phyloP scores from a whole-genome alignment of 2,797 vertebrate genomes.

The Cossypha heuglini region DNA sequence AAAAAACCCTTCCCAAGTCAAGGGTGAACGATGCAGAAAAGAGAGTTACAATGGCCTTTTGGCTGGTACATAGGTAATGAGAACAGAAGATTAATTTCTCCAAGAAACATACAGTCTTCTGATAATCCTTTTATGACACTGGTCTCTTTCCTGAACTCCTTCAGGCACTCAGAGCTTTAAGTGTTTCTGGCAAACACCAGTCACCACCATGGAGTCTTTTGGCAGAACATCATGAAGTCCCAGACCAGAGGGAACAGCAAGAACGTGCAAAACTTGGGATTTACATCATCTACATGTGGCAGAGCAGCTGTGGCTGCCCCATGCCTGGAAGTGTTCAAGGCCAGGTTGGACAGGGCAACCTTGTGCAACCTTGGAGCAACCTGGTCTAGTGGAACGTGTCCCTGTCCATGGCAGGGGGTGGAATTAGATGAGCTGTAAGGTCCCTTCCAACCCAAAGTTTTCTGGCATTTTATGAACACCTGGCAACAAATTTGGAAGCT shows the following conservation, averaged over 20 bases:
- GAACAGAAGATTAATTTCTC: background rate
- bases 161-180: background rate
- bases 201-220: background rate
- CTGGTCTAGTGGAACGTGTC: background rate
- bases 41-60: background rate
- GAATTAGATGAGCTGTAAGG: background rate
- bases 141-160: background rate
- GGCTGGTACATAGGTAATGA: background rate
- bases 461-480: background rate
- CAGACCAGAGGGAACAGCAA: background rate
- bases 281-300: rapidly evolving
- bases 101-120: background rate
- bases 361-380: background rate
- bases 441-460: background rate
- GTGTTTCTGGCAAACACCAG: background rate
- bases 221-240: background rate
- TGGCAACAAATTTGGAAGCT: background rate
- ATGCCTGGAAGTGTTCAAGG: background rate
- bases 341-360: rapidly evolving
- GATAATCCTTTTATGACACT: background rate
- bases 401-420: background rate
- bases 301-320: background rate
- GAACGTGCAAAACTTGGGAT: background rate
- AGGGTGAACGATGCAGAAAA: background rate
- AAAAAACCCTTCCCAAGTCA: background rate